Conservation (phyloP, 1,140 invertebrate species). For the Brachionus asplanchnoidis region DNA sequence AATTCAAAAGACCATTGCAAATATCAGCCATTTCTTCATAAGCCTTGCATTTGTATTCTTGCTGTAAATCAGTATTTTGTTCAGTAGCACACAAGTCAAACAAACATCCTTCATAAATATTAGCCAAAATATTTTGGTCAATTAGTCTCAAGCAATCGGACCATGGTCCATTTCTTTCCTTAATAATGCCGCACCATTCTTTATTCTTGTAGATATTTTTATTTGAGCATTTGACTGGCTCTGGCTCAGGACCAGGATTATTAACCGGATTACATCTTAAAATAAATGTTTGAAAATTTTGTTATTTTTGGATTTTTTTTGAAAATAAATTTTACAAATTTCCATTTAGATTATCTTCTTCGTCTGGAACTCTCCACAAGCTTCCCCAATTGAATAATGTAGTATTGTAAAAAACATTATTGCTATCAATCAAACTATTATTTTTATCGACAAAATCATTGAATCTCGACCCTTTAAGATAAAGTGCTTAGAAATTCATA, state of each 20-base stretch:
- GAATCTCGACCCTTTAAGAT: neutral
- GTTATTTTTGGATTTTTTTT: neutral
- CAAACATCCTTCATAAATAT: neutral
- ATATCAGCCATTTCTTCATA: slow-evolving; percentile 23
- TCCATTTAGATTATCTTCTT: neutral
- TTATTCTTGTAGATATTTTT: neutral
- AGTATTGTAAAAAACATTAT: neutral
- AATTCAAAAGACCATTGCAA: neutral
- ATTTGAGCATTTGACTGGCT: neutral
- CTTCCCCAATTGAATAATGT: neutral
- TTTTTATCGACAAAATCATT: slow-evolving; percentile 28
- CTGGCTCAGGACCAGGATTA: neutral
- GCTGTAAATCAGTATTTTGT: neutral
- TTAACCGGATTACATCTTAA: slow-evolving; percentile 19
- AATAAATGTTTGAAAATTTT: neutral
- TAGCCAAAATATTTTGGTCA: neutral
- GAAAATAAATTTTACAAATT: neutral
- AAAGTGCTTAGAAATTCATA: neutral
- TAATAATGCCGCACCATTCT: slow-evolving; percentile 16
- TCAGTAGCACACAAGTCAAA: slow-evolving; percentile 30
- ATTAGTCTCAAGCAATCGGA: neutral
- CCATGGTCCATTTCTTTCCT: neutral
- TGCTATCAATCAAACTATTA: neutral
- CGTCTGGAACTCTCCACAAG: slow-evolving; percentile 22
- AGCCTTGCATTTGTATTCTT: neutral